A percentile compares a stretch with the other conserved stretches of the same genome.
phyloP scores from a whole-genome alignment of 1,140 invertebrate species.

The Nautilus pompilius region DNA sequence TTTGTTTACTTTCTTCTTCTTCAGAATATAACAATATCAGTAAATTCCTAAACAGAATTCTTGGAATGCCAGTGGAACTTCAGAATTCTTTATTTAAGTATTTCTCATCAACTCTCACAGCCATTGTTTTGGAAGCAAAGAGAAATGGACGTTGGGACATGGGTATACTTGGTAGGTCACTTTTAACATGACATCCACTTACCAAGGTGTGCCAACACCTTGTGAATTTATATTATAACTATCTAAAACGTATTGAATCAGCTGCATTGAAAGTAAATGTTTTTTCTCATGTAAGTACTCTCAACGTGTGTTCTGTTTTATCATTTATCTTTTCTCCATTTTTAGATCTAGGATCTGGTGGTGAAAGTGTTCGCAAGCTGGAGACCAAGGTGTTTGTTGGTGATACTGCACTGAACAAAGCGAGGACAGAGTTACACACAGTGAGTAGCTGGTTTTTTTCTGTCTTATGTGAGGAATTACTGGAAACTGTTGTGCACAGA shows the following conservation, averaged over 20 bases:
- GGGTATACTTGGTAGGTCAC: slow-evolving; percentile 66
- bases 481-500: too few species aligned
- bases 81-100: slow-evolving; percentile 97
- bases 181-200: too few species aligned
- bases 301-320: not conserved
- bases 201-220: too few species aligned
- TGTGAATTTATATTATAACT: too few species aligned
- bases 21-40: slow-evolving; percentile 94
- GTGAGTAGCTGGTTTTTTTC: slow-evolving; percentile 56
- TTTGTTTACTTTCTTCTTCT: slow-evolving; percentile 10
- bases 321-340: not conserved
- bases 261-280: too few species aligned
- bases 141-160: slow-evolving; percentile 59
- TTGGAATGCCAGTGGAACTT: slow-evolving; percentile 93
- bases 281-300: not conserved
- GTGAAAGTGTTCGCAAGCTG: slow-evolving; percentile 76
- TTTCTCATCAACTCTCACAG: slow-evolving; percentile 88
- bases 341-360: slow-evolving; percentile 81
- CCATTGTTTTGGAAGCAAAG: slow-evolving; percentile 57
- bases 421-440: slow-evolving; percentile 86
- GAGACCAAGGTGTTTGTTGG: slow-evolving; percentile 75
- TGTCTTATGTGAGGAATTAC: too few species aligned
- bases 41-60: slow-evolving; percentile 96
- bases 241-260: too few species aligned
- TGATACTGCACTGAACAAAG: slow-evolving; percentile 83